These are phyloP conservation scores for Chloroclysta siterata DNA, from an alignment of 2,888 invertebrate species.

Conservation along the genomic window DNA sequence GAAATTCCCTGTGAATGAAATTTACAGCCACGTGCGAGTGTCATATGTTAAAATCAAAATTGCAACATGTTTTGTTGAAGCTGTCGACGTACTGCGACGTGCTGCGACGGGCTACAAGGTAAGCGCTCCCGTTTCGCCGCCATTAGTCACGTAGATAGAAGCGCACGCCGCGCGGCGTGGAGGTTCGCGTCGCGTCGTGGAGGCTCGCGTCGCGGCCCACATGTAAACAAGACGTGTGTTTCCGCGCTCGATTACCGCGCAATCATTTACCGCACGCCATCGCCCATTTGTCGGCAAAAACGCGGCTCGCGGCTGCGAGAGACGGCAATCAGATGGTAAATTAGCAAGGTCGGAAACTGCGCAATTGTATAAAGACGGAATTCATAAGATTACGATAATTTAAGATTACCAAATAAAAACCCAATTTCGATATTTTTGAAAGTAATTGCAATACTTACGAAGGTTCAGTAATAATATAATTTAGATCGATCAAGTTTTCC, in stretches of 20 bases:
- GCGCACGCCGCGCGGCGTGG: conserved; percentile 8
- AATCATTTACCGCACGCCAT: conserved; percentile 54
- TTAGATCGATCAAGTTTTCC: no score
- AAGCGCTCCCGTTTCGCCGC: conserved; percentile 24
- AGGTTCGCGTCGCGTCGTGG: background rate
- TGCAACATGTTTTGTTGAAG: conserved; percentile 8
- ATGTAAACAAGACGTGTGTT: conserved; percentile 40
- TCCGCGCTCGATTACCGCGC: conserved; percentile 53
- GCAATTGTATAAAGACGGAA: background rate
- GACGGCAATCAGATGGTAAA: conserved; percentile 8
- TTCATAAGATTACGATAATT: no score
- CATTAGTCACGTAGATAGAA: conserved; percentile 32
- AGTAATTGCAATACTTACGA: no score
- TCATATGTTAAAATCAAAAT: conserved; percentile 4
- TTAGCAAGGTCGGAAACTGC: conserved; percentile 7
- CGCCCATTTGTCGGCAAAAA: conserved; percentile 47
- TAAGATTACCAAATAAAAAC: no score
- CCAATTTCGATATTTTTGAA: no score
- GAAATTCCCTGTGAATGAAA: background rate
- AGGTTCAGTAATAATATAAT: no score
- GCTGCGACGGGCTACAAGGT: conserved; percentile 19
- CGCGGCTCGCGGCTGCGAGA: conserved; percentile 16
- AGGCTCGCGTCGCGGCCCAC: conserved; percentile 14
- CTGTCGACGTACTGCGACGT: background rate
- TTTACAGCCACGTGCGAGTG: background rate